These are phyloP conservation scores for Pantala flavescens DNA, from an alignment of 1,140 invertebrate species.

Conservation along the genomic window DNA sequence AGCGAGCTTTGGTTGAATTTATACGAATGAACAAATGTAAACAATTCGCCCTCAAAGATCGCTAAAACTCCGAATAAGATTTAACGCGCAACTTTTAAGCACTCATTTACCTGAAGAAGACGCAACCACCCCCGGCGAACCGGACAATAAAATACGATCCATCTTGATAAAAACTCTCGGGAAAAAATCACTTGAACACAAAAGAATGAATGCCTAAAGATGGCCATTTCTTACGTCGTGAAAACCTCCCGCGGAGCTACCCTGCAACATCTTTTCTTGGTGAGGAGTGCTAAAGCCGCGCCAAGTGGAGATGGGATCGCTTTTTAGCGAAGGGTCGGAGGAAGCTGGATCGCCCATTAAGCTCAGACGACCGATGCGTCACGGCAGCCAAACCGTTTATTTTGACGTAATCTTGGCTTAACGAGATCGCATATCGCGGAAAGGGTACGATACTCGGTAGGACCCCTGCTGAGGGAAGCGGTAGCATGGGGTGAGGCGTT, in stretches of 20 bases:
- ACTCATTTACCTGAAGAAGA: not conserved
- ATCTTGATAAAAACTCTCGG: not conserved
- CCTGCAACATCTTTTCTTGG: not conserved
- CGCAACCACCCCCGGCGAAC: not conserved
- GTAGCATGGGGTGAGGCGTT: not conserved
- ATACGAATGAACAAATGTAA: too few relatives aligned
- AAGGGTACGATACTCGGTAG: not conserved
- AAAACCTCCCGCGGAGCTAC: not conserved
- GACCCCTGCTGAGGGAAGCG: not conserved
- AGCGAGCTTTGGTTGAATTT: too few relatives aligned
- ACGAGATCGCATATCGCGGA: not conserved
- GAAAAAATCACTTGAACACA: not conserved
- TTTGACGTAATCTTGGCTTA: slow-evolving; percentile 6
- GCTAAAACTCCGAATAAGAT: too few relatives aligned
- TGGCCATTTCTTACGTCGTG: not conserved
- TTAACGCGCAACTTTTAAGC: too few relatives aligned
- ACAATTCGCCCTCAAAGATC: too few relatives aligned
- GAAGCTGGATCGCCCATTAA: not conserved
- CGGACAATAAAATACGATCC: not conserved
- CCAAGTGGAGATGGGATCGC: not conserved
- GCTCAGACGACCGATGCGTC: not conserved
- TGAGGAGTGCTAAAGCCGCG: not conserved
- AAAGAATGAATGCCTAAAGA: not conserved
- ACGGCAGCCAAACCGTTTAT: slow-evolving; percentile 4
- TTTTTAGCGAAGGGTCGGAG: not conserved